Base-by-base conservation (phyloP, 2,797 vertebrate species). In the Sciurus carolinensis region DNA sequence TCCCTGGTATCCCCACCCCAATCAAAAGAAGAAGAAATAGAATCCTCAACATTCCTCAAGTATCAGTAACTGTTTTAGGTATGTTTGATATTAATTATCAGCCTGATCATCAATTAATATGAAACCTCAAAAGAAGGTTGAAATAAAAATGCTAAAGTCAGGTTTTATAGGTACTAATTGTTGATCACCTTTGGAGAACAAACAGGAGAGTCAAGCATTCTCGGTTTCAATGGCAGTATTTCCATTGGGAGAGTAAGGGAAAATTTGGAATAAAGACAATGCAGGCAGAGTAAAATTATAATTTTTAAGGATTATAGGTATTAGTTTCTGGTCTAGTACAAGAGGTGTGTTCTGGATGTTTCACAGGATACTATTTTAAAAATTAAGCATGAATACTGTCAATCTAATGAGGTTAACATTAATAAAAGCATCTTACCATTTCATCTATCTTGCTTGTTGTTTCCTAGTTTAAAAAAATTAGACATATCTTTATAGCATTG, bases 401-500 rank as follows among this genome's bases (percentile, higher is more conserved):
- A 76, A 59, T 87, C 18, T 87, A n/a, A 42, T 83, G 9, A 62
- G 33, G 12, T 80, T 86, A 24, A 54, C 6, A 52, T 54, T 18
- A 87, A 66, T 66, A 42, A 82, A 50, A 71, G 5, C 26, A 7
- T 83, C 14, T 69, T 28, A 92, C 5, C 22, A 44, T 71, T 44
- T 64, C 30, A 54, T n/a, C 42, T 80, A 24, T 66, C 75, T 67
- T 87, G 33, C 44, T 50, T 62, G 30, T 13, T 1, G 8, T 54
- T 79, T 84, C 20, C 54, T 72, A 30, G n/a, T 30, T 87, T 26
- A 92, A 42, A 84, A 95, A 54, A 36, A 86, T 54, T 87, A 47
- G 17, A 3, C 14, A 73, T n/a, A 91, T 36, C 0, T 30, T 30
- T 47, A 59, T 1, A 50, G 62, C 0, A 67, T 52, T 76, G 4